phyloP scores from a whole-genome alignment of 2,888 invertebrate genomes.

The Alviniconcha strummeri region DNA sequence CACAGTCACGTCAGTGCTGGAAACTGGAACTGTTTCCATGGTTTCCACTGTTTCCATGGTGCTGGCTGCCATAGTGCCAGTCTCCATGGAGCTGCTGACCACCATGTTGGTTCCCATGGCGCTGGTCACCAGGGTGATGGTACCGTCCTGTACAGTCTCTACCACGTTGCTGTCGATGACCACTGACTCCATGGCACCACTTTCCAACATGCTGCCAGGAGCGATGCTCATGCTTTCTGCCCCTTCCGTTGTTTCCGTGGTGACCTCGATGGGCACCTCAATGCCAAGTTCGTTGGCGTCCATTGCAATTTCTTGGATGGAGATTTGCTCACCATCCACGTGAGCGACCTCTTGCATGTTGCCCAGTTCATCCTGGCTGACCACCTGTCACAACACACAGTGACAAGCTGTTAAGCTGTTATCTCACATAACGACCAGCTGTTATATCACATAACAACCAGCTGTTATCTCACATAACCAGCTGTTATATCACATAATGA shows the following conservation, averaged over 20 bases:
- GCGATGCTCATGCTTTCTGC: not conserved
- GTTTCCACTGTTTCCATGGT: conserved; percentile 7
- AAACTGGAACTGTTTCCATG: not conserved
- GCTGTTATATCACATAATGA: no score
- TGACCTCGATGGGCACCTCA: conserved; percentile 23
- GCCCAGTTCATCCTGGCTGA: conserved; percentile 53
- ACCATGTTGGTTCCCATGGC: not conserved
- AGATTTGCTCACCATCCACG: conserved; percentile 14
- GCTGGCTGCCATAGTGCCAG: conserved; percentile 3
- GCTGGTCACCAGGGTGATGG: conserved; percentile 22
- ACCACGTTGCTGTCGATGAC: conserved; percentile 4
- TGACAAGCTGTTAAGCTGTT: no score
- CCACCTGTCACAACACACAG: conserved; percentile 47
- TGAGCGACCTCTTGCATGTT: conserved; percentile 46
- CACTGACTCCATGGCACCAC: not conserved
- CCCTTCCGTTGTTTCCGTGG: not conserved
- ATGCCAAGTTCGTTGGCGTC: conserved; percentile 1
- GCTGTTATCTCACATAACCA: no score
- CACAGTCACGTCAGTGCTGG: not conserved
- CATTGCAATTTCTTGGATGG: conserved; percentile 25
- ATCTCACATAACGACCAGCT: no score
- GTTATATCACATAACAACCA: no score
- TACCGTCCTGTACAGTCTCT: not conserved
- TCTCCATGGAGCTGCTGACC: not conserved
- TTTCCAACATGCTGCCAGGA: not conserved